Base-by-base conservation (phyloP, 1,140 invertebrate species). In the Meloidogyne hapla region DNA sequence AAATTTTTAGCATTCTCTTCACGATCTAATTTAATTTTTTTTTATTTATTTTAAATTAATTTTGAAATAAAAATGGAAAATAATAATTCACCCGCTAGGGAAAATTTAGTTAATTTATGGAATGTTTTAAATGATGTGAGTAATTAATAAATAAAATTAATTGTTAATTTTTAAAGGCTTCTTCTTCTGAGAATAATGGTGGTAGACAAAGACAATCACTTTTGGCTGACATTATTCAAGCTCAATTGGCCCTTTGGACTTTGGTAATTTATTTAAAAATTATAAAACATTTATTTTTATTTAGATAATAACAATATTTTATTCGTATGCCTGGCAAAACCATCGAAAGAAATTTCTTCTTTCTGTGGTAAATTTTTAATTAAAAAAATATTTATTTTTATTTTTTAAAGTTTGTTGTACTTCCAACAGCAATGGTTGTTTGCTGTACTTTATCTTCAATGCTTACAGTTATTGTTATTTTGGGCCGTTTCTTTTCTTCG, bases 321-420 rank as follows among this genome's bases (percentile, higher is more conserved):
- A 82, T 62, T 73, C 79, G 6, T 82, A 82, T 69, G 79, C 79
- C 1, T 82, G 81, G 81, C 81, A 81, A 45, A 83, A 82, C 38
- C 81, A 82, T 66, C 77, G 81, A 23, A 82, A 82, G 62, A 82
- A 82, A 61, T 82, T 82, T 70, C 62, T 82, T 9, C 40, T 82
- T n/a, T 82, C 81, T 10, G 21, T 81, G 71, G 80, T 81, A 42
- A 74, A 74, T 69, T 23, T 74, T 23, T 33, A 48, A n/a, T 77
- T 12, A 70, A 77, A 4, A 77, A 61, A 23, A 23, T 76, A 45
- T 81, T 80, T 80, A 1, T 0, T 23, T 65, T 13, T 2, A 21
- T 33, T 42, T 25, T 69, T 68, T 80, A 73, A 45, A 82, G 74
- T 83, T 82, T 62, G 28, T 82, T 45, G 79, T 84, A 23, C 70